Evolutionary conservation across 2,797 vertebrate genomes (phyloP).

Genomic region (Scolopax bukidnonensis): DNA sequence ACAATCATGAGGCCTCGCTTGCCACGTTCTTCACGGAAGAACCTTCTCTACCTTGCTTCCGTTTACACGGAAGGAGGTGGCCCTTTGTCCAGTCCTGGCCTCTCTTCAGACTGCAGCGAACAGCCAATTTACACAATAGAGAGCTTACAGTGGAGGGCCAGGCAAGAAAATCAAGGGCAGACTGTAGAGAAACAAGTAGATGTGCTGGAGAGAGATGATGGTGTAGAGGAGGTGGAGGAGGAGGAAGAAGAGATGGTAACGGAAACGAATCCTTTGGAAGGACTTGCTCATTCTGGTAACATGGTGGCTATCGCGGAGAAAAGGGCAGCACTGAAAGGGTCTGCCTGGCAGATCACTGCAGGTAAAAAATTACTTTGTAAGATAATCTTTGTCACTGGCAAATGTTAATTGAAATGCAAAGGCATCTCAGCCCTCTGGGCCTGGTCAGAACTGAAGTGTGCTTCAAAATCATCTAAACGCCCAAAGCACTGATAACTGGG

Average conservation of each 20-base stretch:
- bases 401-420: not conserved
- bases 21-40: conserved; percentile 82
- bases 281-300: conserved; percentile 15
- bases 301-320: conserved; percentile 77
- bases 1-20: conserved; percentile 89
- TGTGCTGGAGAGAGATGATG: conserved; percentile 69
- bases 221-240: conserved; percentile 78
- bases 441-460: not conserved
- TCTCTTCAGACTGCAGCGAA: conserved; percentile 48
- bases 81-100: conserved; percentile 25
- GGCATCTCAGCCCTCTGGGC: not conserved
- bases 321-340: conserved; percentile 83
- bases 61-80: conserved; percentile 88
- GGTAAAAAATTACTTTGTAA: conserved; percentile 69
- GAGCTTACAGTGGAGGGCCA: conserved; percentile 83
- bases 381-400: not conserved
- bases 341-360: conserved; percentile 87
- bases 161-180: conserved; percentile 64
- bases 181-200: conserved; percentile 35
- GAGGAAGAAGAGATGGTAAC: conserved; percentile 77
- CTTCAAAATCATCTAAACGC: not conserved
- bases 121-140: conserved; percentile 90
- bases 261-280: conserved; percentile 45
- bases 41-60: conserved; percentile 86
- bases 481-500: not conserved